A percentile compares a stretch with the other conserved stretches of the same genome.
Conservation (phyloP, 2,113 vertebrate genomes). For the Coregonus clupeaformis region DNA sequence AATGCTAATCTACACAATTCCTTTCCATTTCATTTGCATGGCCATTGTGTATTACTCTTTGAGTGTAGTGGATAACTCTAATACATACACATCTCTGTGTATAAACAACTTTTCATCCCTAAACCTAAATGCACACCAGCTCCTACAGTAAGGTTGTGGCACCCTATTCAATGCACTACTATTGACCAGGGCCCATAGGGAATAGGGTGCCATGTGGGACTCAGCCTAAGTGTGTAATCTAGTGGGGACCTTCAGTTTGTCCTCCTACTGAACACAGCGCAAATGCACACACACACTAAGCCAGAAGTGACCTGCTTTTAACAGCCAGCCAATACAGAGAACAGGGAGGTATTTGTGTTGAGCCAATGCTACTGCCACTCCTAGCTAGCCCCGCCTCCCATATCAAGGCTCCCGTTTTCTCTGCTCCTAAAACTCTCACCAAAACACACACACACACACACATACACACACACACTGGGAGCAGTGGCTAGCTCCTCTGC, state of each 20-base stretch:
- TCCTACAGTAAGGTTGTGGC: no score
- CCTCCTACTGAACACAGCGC: no score
- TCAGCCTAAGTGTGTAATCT: no score
- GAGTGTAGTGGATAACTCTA: no score
- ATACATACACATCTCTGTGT: no score
- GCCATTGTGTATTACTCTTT: no score
- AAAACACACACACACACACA: constrained; percentile 2
- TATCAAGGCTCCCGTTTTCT: constrained; percentile 10
- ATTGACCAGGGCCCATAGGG: no score
- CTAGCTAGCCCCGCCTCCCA: not conserved
- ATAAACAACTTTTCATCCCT: no score
- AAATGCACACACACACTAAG: not conserved
- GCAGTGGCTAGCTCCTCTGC: not conserved
- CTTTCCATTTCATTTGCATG: not conserved
- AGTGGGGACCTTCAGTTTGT: no score
- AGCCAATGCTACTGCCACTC: constrained; percentile 5
- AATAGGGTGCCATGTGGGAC: no score
- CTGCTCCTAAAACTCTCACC: not conserved
- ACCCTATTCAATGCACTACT: no score
- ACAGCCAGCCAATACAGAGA: constrained; percentile 2
- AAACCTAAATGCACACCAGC: no score
- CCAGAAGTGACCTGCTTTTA: constrained; percentile 17
- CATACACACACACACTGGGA: not conserved
- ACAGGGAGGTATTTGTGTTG: constrained; percentile 43
- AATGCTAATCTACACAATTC: not conserved